Conservation (phyloP, 35 echinoderm and acorn worm genomes). For the Apostichopus parvimensis region DNA sequence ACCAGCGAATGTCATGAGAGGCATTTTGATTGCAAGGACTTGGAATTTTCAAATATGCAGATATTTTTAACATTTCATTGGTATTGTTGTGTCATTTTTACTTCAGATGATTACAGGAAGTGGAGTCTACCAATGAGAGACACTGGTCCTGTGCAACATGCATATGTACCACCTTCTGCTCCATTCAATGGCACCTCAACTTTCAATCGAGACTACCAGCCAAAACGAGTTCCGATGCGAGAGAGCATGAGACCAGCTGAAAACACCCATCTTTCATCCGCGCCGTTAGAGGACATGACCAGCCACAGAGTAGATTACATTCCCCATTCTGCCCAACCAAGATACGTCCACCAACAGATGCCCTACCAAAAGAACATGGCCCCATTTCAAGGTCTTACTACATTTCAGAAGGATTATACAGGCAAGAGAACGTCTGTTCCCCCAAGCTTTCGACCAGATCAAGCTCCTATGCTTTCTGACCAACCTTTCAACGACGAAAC, state of each 20-base stretch:
- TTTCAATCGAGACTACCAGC: constrained; percentile 86
- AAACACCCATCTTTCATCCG: constrained; percentile 64
- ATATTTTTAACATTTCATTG: neutral
- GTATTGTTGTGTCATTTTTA: neutral
- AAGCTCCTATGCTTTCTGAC: constrained; percentile 71
- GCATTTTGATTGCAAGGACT: neutral
- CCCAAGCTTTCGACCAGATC: constrained; percentile 80
- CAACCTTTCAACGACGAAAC: constrained; percentile 95
- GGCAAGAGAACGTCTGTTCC: constrained; percentile 54
- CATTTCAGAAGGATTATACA: constrained; percentile 82
- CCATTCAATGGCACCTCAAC: constrained; percentile 94
- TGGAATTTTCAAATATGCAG: neutral
- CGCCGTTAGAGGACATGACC: constrained; percentile 91
- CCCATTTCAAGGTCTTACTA: constrained; percentile 84
- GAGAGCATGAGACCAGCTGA: constrained; percentile 79
- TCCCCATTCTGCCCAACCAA: constrained; percentile 74
- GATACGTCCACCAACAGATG: constrained; percentile 61
- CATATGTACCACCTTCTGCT: constrained; percentile 81
- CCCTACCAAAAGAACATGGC: constrained; percentile 76
- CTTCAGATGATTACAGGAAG: constrained; percentile 89
- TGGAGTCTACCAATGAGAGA: constrained; percentile 88
- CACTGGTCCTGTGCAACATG: constrained; percentile 50
- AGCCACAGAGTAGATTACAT: constrained; percentile 83
- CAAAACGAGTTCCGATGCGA: constrained; percentile 67
- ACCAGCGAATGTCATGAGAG: too few species aligned